These are phyloP conservation scores for Steinernema hermaphroditum DNA, from an alignment of 2,888 invertebrate species.

Conservation along the genomic window DNA sequence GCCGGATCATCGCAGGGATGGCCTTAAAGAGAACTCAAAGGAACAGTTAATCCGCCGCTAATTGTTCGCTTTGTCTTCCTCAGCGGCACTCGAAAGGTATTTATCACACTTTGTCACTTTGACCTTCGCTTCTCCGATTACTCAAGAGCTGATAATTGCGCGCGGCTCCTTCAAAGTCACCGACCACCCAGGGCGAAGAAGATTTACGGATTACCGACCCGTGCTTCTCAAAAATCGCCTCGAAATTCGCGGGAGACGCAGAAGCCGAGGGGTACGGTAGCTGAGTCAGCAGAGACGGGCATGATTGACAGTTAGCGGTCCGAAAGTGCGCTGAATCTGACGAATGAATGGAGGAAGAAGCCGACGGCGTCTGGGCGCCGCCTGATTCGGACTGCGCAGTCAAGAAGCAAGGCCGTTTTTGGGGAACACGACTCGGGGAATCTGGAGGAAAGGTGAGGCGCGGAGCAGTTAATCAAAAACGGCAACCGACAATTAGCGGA, in stretches of 20 bases:
- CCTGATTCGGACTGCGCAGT: too few species aligned
- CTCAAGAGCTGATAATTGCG: conserved; percentile 31
- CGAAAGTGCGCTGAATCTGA: not conserved
- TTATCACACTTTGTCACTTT: conserved; percentile 29
- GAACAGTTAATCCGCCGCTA: conserved; percentile 28
- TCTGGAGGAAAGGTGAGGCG: not conserved
- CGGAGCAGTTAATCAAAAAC: not conserved
- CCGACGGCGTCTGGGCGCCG: not conserved
- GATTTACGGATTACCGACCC: not conserved
- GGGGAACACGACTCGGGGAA: not conserved
- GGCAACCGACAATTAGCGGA: not conserved
- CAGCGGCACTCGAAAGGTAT: conserved; percentile 15
- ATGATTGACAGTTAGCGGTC: not conserved
- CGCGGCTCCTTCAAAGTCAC: conserved; percentile 12
- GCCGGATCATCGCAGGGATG: not conserved
- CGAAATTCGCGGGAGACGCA: too few species aligned
- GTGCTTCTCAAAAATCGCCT: not conserved
- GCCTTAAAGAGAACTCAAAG: conserved; percentile 18
- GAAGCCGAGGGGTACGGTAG: not conserved
- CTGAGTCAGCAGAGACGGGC: not conserved
- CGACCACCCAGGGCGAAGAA: not conserved
- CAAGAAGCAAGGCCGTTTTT: too few species aligned
- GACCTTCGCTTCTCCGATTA: conserved; percentile 31
- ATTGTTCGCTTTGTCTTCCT: conserved; percentile 25
- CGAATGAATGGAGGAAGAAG: conserved; percentile 8